Evolutionary conservation across 1,140 invertebrate species (phyloP).

Genomic region (Leptopilina boulardi): DNA sequence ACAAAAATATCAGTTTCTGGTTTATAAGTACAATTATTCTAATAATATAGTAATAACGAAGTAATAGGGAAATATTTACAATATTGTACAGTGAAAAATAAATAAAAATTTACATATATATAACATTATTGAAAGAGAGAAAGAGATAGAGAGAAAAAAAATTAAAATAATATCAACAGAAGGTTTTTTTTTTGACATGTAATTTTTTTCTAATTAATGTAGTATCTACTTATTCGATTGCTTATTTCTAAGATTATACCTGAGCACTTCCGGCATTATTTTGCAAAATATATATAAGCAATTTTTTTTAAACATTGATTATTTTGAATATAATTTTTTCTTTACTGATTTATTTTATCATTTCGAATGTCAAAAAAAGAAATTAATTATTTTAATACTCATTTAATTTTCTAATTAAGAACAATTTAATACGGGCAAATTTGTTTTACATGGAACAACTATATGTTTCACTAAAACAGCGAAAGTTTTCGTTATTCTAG

Average conservation of each 20-base stretch:
- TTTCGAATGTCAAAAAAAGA: not conserved
- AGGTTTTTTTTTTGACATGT: not conserved
- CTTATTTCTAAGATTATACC: slow-evolving; percentile 18
- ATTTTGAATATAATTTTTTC: not conserved
- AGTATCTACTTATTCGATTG: not conserved
- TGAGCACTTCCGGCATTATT: slow-evolving; percentile 23
- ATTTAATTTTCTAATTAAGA: no score
- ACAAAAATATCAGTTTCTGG: not conserved
- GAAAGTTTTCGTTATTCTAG: no score
- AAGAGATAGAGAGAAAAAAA: no score
- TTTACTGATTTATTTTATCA: not conserved
- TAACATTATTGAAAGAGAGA: no score
- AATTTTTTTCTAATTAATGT: not conserved
- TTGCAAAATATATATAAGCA: no score
- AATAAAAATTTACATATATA: not conserved
- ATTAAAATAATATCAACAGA: no score
- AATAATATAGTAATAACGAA: no score
- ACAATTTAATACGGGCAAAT: no score
- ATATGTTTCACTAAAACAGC: no score
- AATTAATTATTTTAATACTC: no score
- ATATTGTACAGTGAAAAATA: not conserved
- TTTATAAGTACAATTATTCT: not conserved
- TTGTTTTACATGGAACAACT: no score
- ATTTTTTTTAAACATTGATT: not conserved
- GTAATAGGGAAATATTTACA: not conserved